Base-by-base conservation (phyloP, 2,797 vertebrate species). In the Antrozous pallidus region DNA sequence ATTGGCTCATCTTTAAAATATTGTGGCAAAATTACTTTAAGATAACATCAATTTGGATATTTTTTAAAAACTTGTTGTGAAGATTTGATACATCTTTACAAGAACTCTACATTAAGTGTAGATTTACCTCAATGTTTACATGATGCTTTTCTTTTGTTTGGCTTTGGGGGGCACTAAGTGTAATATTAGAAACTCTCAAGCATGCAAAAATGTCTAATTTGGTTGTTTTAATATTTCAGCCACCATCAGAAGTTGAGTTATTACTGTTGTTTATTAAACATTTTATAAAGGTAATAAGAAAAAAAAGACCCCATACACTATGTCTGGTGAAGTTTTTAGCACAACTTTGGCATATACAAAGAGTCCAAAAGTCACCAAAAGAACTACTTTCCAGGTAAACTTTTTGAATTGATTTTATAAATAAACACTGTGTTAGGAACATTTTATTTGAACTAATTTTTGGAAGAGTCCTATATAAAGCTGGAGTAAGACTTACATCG, bases 311-410 rank as follows among this genome's bases (percentile, higher is more conserved):
- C 33, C 49, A 70, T 38, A 67, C 87, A 95, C 11, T 73, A 99
- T 99, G 98, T 98, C 98, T 36, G 96, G 98, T 70, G 98, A 98
- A 58, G 96, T 98, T 47, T 96, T 98, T 79, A 91, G 96, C 67
- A 98, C 97, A 74, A 98, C 98, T 36, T 98, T 99, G 94, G 98
- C 99, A 36, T 98, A 99, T 95, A 98, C 96, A 13, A 99, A 98
- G 97, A 99, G 98, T 79, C 99, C 98, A 3, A 99, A 98, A 97
- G 96, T 98, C 74, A 97, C 98, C 56, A 99, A 97, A 97, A 99
- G 99, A 97, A 99, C 99, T 45, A 98, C 98, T 54, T 99, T 99
- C 94, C 99, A 99, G 99, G 99, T 99, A 98, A 95, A 92, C 26
- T 93, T 47, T 90, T 88, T 85, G 42, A 71, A 86, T 14, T 61